Conservation (phyloP, 2,113 vertebrate genomes). For the Phalacrocorax carbo region DNA sequence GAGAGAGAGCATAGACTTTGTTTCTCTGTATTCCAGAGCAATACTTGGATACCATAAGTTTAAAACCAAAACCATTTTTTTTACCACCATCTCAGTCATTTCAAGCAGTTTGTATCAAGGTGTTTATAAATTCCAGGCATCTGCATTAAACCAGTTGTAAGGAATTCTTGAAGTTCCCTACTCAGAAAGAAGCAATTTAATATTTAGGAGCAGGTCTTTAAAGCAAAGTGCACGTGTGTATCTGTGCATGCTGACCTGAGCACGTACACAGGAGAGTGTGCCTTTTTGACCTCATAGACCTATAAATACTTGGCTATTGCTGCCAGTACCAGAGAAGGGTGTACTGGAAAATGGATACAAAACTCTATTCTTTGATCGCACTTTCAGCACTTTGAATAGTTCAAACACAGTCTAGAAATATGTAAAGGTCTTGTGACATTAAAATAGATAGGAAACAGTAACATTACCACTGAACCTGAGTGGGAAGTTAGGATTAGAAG, state of each 20-base stretch:
- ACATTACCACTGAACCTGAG: background rate
- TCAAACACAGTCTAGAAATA: slow-evolving; percentile 20
- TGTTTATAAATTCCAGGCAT: background rate
- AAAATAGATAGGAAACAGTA: slow-evolving; percentile 18
- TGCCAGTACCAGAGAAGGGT: background rate
- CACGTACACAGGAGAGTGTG: background rate
- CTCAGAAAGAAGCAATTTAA: background rate
- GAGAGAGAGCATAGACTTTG: background rate
- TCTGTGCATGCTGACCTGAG: background rate
- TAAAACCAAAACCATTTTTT: background rate
- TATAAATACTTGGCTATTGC: background rate
- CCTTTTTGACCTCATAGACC: slow-evolving; percentile 2
- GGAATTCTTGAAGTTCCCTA: background rate
- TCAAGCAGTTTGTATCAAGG: background rate
- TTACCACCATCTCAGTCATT: background rate
- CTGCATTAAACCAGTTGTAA: background rate
- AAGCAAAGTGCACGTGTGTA: background rate
- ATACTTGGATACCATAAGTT: background rate
- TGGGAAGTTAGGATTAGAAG: background rate
- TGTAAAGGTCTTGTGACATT: background rate
- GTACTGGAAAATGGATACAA: background rate
- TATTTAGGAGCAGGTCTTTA: background rate
- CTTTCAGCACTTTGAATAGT: slow-evolving; percentile 69
- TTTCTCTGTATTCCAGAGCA: slow-evolving; percentile 25
- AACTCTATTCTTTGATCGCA: slow-evolving; percentile 3